Evolutionary conservation across 2,113 vertebrate genomes (phyloP), one percentile per base, ranked within the genome.

Genomic region (Vulpes ferrilata): DNA sequence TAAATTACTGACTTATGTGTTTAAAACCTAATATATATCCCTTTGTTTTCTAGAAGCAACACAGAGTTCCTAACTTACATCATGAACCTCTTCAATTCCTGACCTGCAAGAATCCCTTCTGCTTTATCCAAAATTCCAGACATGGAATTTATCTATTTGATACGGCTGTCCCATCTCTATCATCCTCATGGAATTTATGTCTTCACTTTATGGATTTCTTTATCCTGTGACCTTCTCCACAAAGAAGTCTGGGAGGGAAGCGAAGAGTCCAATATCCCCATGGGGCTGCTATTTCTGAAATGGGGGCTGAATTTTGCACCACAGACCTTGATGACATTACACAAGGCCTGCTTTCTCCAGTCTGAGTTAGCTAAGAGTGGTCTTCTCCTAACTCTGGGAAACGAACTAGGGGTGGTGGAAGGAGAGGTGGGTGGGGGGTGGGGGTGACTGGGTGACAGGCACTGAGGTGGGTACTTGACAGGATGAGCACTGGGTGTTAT

Each of bases 51-150:
- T 51, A 51, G 51, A 95, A 96, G 71, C 48, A 89, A 59, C 5
- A 48, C 27, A 74, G 0, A 62, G 27, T 30, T 95, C 51, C 74
- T 74, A 43, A 30, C 89, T 35, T 43, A 3, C 3, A 30, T 43
- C 16, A 51, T 76, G 25, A n/a, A 60, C 53, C 51, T 82, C 11
- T 80, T 86, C 12, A 48, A 35, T 91, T 78, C 60, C 57, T 64
- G 20, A 80, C 60, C 78, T 81, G 20, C 43, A 85, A 84, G 60
- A 83, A 85, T 80, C 53, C 35, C 38, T 93, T 96, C 80, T 81
- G 71, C 43, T 88, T 88, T 90, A 96, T 62, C 27, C 22, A 79
- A 87, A 96, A 78, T 88, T 74, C 83, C 51, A 85, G 89, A 79
- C 53, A 35, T 1, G 4, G n/a, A 62, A 53, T 83, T 27, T n/a